A percentile compares a stretch with the other conserved stretches of the same genome.
phyloP scores from a whole-genome alignment of 1,140 invertebrate genomes.

The Caenorhabditis remanei region DNA sequence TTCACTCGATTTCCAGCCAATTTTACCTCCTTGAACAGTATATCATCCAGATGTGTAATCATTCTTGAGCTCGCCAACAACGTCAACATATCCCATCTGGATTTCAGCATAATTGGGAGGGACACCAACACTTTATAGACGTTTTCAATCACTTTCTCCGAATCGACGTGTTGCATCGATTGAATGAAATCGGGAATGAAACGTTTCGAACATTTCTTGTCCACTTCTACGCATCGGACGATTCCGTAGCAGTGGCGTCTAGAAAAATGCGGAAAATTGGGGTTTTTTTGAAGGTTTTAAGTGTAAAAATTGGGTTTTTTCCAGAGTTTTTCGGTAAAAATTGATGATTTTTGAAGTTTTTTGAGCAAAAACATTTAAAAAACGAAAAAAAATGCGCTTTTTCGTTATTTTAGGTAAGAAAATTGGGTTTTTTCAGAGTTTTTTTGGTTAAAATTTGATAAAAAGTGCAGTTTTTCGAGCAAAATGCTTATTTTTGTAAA shows the following conservation, averaged over 20 bases:
- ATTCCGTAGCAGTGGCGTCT: constrained; percentile 24
- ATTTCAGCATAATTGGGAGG: constrained; percentile 4
- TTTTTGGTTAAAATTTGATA: too few species aligned
- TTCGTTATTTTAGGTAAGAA: not conserved
- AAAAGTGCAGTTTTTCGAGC: too few species aligned
- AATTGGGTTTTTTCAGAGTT: not conserved
- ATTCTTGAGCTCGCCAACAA: not conserved
- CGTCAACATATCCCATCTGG: constrained; percentile 8
- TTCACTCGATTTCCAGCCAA: too few species aligned
- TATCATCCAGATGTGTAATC: not conserved
- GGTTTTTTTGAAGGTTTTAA: not conserved
- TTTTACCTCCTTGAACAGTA: constrained; percentile 4
- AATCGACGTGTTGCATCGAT: not conserved
- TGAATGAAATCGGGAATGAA: not conserved
- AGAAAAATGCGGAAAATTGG: not conserved
- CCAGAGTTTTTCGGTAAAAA: not conserved
- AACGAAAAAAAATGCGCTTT: not conserved
- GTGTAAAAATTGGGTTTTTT: not conserved
- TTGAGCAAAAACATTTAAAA: too few species aligned
- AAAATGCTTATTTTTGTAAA: too few species aligned
- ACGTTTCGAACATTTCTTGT: not conserved
- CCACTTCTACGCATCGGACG: not conserved
- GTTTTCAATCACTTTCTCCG: not conserved
- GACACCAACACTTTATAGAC: not conserved
- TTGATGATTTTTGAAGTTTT: too few species aligned